Evolutionary conservation across 2,113 vertebrate genomes (phyloP).

Genomic region (Panthera leo): DNA sequence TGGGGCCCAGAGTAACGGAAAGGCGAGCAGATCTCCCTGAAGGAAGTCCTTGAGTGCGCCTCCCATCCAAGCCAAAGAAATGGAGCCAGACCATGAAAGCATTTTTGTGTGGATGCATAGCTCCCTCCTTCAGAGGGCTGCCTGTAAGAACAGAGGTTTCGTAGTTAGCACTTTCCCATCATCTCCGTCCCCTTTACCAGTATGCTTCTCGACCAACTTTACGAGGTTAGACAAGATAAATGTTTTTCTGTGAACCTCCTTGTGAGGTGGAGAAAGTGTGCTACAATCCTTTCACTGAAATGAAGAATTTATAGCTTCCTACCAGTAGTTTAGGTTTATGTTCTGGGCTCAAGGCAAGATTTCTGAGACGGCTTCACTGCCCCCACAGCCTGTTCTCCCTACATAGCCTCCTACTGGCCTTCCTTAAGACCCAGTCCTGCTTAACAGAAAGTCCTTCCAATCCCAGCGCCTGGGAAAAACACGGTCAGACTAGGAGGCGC

Average conservation of each 20-base stretch:
- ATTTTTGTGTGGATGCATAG: not conserved
- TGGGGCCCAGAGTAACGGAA: not conserved
- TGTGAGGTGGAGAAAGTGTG: slow-evolving; percentile 17
- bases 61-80: not conserved
- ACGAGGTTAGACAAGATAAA: slow-evolving; percentile 43
- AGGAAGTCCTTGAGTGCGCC: not conserved
- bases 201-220: slow-evolving; percentile 25
- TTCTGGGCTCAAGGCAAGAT: slow-evolving; percentile 1
- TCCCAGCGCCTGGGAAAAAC: not conserved
- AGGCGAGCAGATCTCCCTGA: not conserved
- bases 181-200: not conserved
- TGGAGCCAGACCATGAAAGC: not conserved
- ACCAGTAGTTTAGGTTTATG: slow-evolving; percentile 14
- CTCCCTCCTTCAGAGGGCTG: not conserved
- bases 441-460: not conserved
- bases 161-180: not conserved
- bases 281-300: slow-evolving; percentile 20
- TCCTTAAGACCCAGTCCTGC: not conserved
- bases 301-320: slow-evolving; percentile 62
- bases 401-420: not conserved
- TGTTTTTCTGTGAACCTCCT: slow-evolving; percentile 7
- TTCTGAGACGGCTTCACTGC: not conserved
- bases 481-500: not conserved
- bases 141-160: not conserved
- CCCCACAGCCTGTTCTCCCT: not conserved